Evolutionary conservation across 2,113 vertebrate species (phyloP), one percentile per base, ranked within the genome.

Genomic region (Carollia perspicillata): DNA sequence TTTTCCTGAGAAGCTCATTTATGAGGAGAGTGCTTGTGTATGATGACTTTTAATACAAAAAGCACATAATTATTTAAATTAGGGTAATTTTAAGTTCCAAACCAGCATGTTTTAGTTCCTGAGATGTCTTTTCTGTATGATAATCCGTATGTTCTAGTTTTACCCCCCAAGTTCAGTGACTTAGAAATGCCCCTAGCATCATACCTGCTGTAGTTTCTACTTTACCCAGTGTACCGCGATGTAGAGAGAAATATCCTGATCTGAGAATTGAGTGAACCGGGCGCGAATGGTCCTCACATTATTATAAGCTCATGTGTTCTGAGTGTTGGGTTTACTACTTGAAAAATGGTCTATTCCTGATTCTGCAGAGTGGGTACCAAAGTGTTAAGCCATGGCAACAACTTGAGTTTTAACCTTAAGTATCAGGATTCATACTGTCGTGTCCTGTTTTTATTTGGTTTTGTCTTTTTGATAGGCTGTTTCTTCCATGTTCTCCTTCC

Each of bases 21-120:
- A 17, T 89, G 20, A 90, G 37, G 33, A 86, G 1, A 75, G 16
- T 83, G 22, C 75, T 37, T 88, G 33, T 81, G 7, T 40, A 5
- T 92, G 44, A 78, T 90, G 40, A 85, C 58, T 95, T 89, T 75
- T 85, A 81, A 93, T 75, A 22, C 40, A 94, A 81, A 85, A 93
- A 55, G 6, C 37, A 78, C 14, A 11, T 58, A 65, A 23, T 47
- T 91, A 77, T 55, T 96, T 89, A 71, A 63, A 51, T 33, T 74
- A 60, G 51, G 84, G 65, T 90, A 58, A 53, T 55, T 74, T 90
- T 28, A 72, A 92, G 60, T 2, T 30, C 53, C 30, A 42, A 72
- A 8, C 47, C 18, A 68, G 55, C 42, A 71, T 93, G 33, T 87
- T 94, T 90, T 68, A 69, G 85, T 89, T 81, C 9, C 33, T 74